These are phyloP conservation scores for Lamellibrachia satsuma DNA, from an alignment of 2,888 invertebrate species.

Conservation along the genomic window DNA sequence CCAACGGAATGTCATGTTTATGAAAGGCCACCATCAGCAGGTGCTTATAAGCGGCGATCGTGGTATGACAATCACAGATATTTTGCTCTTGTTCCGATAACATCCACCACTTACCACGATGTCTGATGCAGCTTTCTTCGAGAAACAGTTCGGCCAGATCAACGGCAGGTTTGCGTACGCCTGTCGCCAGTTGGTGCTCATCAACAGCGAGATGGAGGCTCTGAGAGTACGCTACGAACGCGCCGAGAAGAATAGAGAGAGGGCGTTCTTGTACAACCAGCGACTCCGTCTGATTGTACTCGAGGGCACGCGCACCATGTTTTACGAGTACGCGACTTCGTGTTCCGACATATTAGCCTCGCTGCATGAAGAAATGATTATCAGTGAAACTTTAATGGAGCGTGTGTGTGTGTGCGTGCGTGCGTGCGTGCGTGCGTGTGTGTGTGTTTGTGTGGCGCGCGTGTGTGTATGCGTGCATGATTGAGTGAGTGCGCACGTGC, in stretches of 20 bases:
- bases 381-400: neutral
- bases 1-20: too few relatives aligned
- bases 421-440: too few relatives aligned
- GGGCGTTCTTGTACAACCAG: neutral
- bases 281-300: neutral
- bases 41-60: neutral
- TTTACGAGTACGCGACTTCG: neutral
- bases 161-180: neutral
- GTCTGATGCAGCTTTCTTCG: neutral
- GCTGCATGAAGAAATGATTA: neutral
- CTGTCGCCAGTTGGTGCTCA: conserved; percentile 7
- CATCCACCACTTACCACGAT: neutral
- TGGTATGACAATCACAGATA: neutral
- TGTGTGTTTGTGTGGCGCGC: too few relatives aligned
- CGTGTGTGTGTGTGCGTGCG: neutral
- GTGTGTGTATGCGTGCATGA: too few relatives aligned
- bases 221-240: neutral
- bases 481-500: too few relatives aligned
- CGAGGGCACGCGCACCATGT: neutral
- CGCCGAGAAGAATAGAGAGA: neutral
- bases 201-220: conserved; percentile 7
- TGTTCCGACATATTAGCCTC: conserved; percentile 1
- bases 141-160: neutral
- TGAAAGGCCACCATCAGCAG: neutral
- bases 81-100: neutral